Evolutionary conservation across 2,113 vertebrate species (phyloP), one percentile per base, ranked within the genome.

Genomic region (Hippocampus zosterae): DNA sequence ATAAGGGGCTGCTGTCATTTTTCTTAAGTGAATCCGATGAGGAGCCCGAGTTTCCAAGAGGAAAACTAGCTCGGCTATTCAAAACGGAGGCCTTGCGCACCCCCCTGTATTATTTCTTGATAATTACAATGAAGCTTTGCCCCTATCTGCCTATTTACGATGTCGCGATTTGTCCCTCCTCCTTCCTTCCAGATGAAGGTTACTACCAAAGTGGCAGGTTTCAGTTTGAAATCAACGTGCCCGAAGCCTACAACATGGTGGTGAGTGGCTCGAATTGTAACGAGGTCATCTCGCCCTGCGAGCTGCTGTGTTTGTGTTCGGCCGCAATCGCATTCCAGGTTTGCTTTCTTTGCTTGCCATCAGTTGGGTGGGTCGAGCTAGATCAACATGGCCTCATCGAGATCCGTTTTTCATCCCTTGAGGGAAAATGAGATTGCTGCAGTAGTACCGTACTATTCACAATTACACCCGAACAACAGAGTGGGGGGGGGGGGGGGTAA

Each of bases 161-260:
- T 60, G 9, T 33, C 11, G 56, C 25, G 27, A 18, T 77, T 21
- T 71, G n/a, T 73, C 68, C 70, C 13, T 69, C 55, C 33, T 37
- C 33, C 33, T 37, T 15, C 7, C 42, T 27, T 71, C 87, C 79
- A 98, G 97, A 98, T 93, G 97, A 99, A 87, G 96, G 97, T 77
- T 98, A 99, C 91, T 98, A 99, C 91, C 96, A 97, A 91, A 95
- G 94, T 80, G 97, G 97, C 81, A 96, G 92, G 84, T 99, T 99
- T 91, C 95, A 95, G 88, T 99, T 99, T 93, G 96, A 98, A 93
- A 94, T 94, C 76, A 93, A 98, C 75, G 96, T 99, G 87, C 97
- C 96, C 4, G 97, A 99, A 88, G 95, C 96, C 25, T 99, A 99
- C 91, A 99, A 99, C 90, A 99, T 99, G 97, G 96, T 98, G 96